Base-by-base conservation (phyloP, 2,888 invertebrate genomes). In the Campaea margaritaria region DNA sequence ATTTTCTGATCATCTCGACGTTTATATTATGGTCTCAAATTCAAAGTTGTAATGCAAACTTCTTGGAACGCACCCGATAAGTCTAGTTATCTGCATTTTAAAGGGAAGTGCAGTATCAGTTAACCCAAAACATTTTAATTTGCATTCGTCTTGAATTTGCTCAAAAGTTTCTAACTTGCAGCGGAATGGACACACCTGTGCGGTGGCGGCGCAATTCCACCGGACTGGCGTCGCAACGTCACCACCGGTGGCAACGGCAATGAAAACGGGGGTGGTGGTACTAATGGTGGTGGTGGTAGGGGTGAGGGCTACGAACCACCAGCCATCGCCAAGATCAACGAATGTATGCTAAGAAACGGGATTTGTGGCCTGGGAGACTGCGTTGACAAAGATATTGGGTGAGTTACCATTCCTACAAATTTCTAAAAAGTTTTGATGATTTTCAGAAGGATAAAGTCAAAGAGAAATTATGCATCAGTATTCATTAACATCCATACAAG, bases 301-400 rank as follows among this genome's bases (percentile, higher is more conserved):
- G 79, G 73, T 2, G 64, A 64, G 5, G 31, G 31, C 0, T 76
- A 75, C 60, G 77, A 74, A 58, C 83, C 87, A 4, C 81, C 82
- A 27, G 79, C 79, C 46, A 86, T 89, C 50, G 93, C 81, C 69
- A 91, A 81, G 89, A 91, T 96, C 70, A 95, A 97, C 86, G 96
- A 97, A 89, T 96, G 97, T 83, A 94, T 95, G 78, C 84, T 97
- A 53, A 86, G 96, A 62, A 94, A 94, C 55, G 95, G 95, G 70
- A 95, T 97, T 76, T 96, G 97, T 74, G 95, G 95, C 0, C 93
- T 95, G 0, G 96, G 96, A 0, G 93, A 93, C 69, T 97, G 97
- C 75, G 91, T 95, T 42, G 96, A 96, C 75, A 95, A 95, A 50
- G 93, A 93, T 43, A 94, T 95, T 47, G 97, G 96, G 78, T 93